phyloP scores from a whole-genome alignment of 2,797 vertebrate species.

The Fistularia commersonii region DNA sequence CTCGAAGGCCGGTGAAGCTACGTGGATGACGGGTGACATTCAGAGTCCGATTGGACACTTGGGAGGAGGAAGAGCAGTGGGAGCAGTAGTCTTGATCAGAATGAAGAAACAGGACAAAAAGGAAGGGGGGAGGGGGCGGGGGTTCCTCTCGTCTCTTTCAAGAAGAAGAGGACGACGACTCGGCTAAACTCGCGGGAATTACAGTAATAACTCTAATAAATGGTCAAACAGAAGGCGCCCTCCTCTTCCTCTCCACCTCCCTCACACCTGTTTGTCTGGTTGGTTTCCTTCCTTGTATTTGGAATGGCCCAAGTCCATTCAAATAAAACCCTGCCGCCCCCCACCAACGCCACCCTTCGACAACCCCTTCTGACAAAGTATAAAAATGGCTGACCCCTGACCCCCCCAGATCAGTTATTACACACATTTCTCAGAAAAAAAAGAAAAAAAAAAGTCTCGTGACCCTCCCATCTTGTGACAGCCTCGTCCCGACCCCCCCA shows the following conservation, averaged over 20 bases:
- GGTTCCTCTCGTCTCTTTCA: too few relatives aligned
- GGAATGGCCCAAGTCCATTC: conserved; percentile 66
- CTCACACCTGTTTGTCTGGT: conserved; percentile 12
- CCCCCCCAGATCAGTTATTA: conserved; percentile 53
- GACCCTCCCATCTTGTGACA: too few relatives aligned
- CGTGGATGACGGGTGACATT: conserved; percentile 71
- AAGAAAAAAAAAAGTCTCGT: too few relatives aligned
- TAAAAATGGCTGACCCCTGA: conserved; percentile 58
- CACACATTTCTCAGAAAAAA: conserved; percentile 66
- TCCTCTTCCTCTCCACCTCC: conserved; percentile 5
- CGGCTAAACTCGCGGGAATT: too few relatives aligned
- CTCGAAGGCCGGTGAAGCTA: conserved; percentile 63
- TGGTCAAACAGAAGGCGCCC: conserved; percentile 43
- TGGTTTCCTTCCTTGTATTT: conserved; percentile 50
- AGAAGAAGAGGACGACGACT: too few relatives aligned
- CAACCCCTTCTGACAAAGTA: conserved; percentile 66
- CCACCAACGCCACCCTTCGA: conserved; percentile 49
- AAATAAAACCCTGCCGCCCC: conserved; percentile 70
- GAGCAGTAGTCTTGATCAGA: conserved; percentile 52
- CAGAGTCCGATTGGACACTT: conserved; percentile 60
- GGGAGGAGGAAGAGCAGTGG: conserved; percentile 49
- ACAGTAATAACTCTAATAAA: conserved; percentile 47
- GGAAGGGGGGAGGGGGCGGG: conserved; percentile 27
- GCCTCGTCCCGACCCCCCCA: conserved; percentile 29
- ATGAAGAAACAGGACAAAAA: conserved; percentile 42